Evolutionary conservation across 35 echinoderm and acorn worm genomes (phyloP).

Genomic region (Ptychodera flava): DNA sequence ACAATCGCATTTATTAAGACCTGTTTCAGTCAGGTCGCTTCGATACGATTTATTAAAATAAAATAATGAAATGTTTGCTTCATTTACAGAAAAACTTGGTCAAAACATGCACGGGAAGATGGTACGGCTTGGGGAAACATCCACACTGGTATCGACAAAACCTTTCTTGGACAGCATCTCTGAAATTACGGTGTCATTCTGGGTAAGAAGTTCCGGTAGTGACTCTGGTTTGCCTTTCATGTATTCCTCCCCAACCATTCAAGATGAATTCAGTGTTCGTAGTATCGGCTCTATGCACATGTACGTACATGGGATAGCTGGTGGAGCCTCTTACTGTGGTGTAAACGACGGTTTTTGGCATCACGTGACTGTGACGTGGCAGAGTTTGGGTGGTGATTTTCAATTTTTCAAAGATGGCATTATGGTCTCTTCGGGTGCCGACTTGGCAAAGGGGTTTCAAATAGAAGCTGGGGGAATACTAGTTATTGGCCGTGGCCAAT

Average conservation of each 20-base stretch:
- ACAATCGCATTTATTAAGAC: neutral
- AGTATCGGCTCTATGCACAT: neutral
- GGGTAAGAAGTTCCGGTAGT: neutral
- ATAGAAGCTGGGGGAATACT: neutral
- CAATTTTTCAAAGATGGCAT: neutral
- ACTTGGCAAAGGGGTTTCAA: neutral
- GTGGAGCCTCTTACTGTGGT: neutral
- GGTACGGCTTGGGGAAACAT: neutral
- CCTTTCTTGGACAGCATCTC: neutral
- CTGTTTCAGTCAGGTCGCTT: neutral
- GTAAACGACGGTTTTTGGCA: neutral
- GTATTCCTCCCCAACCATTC: neutral
- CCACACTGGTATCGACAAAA: neutral
- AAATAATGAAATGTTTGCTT: neutral
- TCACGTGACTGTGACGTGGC: neutral
- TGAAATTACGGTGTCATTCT: neutral
- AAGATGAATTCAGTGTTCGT: neutral
- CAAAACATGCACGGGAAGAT: neutral
- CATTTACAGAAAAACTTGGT: neutral
- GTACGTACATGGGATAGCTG: neutral
- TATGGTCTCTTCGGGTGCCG: neutral
- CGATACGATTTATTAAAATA: neutral
- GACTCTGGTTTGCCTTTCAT: neutral
- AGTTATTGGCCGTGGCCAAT: neutral
- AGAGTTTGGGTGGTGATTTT: neutral